A percentile compares a stretch with the other conserved stretches of the same genome.
phyloP scores from a whole-genome alignment of 2,888 invertebrate genomes.

The Anthophora plumipes region DNA sequence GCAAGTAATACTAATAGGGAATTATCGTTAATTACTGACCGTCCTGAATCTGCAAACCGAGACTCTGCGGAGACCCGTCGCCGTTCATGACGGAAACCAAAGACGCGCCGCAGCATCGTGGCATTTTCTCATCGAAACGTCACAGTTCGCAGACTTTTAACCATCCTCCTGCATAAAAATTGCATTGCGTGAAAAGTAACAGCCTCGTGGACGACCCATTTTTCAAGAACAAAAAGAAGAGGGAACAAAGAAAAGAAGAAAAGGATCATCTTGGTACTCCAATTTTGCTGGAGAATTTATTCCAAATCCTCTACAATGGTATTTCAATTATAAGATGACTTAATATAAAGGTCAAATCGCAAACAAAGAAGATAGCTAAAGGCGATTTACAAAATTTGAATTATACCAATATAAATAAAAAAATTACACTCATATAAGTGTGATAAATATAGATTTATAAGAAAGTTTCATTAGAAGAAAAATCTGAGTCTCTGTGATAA shows the following conservation, averaged over 20 bases:
- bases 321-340: too few species aligned
- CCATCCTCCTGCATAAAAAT: conserved; percentile 52
- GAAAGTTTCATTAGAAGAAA: too few species aligned
- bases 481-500: too few species aligned
- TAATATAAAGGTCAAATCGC: too few species aligned
- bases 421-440: too few species aligned
- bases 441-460: too few species aligned
- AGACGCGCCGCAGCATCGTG: conserved; percentile 80
- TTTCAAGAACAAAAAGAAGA: background rate
- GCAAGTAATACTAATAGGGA: conserved; percentile 61
- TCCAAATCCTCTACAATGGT: too few species aligned
- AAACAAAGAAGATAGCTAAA: too few species aligned
- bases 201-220: background rate
- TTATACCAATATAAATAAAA: too few species aligned
- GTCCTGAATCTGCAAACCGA: conserved; percentile 78
- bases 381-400: too few species aligned
- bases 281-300: too few species aligned
- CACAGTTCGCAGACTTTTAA: conserved; percentile 43
- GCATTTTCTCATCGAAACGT: conserved; percentile 77
- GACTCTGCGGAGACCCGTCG: conserved; percentile 75
- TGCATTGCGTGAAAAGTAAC: conserved; percentile 6
- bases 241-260: background rate
- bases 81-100: conserved; percentile 77
- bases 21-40: conserved; percentile 78
- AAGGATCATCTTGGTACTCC: background rate